phyloP scores from a whole-genome alignment of 2,888 invertebrate species.

The Fabriciana adippe region DNA sequence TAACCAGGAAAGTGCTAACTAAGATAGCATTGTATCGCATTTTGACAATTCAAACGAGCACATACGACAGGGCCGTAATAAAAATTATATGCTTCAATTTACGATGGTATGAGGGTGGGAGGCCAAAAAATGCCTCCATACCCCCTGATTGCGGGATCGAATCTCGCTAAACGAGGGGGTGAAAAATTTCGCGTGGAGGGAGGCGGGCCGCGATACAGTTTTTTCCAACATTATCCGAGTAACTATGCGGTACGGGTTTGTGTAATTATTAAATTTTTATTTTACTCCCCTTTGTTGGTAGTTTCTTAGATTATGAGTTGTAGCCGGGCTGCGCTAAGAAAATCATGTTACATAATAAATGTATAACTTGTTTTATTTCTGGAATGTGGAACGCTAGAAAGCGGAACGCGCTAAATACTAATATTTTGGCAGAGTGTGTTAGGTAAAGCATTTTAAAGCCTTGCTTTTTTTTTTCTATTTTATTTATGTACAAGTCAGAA shows the following conservation, averaged over 20 bases:
- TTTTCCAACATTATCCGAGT: constrained; percentile 73
- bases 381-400: background rate
- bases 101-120: constrained; percentile 66
- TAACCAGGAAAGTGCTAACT: constrained; percentile 32
- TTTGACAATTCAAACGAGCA: constrained; percentile 56
- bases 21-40: constrained; percentile 42
- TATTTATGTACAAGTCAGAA: no score
- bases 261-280: constrained; percentile 75
- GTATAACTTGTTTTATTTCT: background rate
- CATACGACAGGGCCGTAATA: constrained; percentile 78
- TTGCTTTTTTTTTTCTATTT: no score
- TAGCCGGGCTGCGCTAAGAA: constrained; percentile 29
- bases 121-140: constrained; percentile 68
- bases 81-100: constrained; percentile 83
- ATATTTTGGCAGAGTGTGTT: no score
- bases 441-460: no score
- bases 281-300: constrained; percentile 44
- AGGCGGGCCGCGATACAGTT: constrained; percentile 69
- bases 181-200: constrained; percentile 66
- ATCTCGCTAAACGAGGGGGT: constrained; percentile 75
- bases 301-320: constrained; percentile 32
- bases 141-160: constrained; percentile 80
- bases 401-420: no score
- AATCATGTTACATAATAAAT: constrained; percentile 22
- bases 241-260: constrained; percentile 72